phyloP scores from a whole-genome alignment of 37 sponge, comb jelly and placozoan genomes.

The Spongia lamella region DNA sequence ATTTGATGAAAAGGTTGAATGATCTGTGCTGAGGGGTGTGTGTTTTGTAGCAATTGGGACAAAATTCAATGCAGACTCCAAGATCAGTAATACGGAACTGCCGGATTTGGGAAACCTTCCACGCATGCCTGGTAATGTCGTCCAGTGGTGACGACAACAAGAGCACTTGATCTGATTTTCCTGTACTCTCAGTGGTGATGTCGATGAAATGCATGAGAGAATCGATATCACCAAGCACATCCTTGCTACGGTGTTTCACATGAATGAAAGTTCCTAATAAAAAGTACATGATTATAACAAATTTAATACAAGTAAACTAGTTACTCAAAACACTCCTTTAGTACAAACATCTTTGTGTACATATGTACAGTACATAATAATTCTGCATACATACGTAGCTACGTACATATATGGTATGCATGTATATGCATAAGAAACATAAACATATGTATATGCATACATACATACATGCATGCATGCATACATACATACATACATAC shows the following conservation, averaged over 20 bases:
- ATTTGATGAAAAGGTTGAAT: slow-evolving; percentile 42
- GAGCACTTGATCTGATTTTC: slow-evolving; percentile 58
- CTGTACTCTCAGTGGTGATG: slow-evolving; percentile 42
- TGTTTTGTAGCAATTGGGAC: slow-evolving; percentile 8
- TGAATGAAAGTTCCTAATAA: slow-evolving; percentile 49
- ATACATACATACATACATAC: too few species aligned
- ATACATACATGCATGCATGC: too few species aligned
- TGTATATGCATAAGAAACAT: too few species aligned
- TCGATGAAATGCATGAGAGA: slow-evolving; percentile 56
- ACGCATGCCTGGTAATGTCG: slow-evolving; percentile 59
- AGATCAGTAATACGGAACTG: slow-evolving; percentile 40
- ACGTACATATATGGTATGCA: too few species aligned
- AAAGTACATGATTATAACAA: too few species aligned
- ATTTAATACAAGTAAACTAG: too few species aligned
- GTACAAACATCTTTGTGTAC: too few species aligned
- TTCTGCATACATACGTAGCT: too few species aligned
- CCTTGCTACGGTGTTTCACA: slow-evolving; percentile 10
- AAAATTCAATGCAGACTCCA: slow-evolving; percentile 66
- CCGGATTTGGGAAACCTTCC: slow-evolving; percentile 51
- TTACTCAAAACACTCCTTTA: too few species aligned
- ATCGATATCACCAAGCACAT: slow-evolving; percentile 17
- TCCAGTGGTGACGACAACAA: slow-evolving; percentile 57
- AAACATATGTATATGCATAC: too few species aligned
- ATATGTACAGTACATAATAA: too few species aligned
- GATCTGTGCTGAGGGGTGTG: neutral